A percentile compares a stretch with the other conserved stretches of the same genome.
phyloP scores from a whole-genome alignment of 2,113 vertebrate genomes.

The Triplophysa rosa region DNA sequence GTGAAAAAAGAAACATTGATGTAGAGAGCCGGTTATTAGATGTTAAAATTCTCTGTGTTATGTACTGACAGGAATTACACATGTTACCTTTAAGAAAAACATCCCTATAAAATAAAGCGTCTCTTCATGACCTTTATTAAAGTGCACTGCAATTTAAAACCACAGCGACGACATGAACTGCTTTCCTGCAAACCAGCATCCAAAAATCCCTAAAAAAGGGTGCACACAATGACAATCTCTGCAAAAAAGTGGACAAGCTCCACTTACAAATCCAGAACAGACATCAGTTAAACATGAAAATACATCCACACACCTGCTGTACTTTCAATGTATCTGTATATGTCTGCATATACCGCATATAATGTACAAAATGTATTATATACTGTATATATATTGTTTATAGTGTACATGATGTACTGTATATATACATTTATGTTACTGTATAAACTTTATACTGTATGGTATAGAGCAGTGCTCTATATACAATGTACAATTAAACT shows the following conservation, averaged over 20 bases:
- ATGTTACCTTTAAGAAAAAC: not conserved
- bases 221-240: not conserved
- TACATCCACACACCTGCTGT: not conserved
- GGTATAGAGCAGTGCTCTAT: no score
- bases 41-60: no score
- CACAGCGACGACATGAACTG: not conserved
- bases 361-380: no score
- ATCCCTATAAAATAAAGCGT: not conserved
- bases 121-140: not conserved
- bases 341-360: no score
- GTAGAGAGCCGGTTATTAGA: not conserved
- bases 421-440: no score
- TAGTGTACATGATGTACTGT: no score
- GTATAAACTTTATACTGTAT: no score
- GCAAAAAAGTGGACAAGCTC: not conserved
- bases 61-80: not conserved
- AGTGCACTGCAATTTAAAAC: not conserved
- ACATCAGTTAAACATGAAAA: slow-evolving; percentile 1
- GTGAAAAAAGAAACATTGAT: not conserved
- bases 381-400: no score
- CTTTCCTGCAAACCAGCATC: not conserved
- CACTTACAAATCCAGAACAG: not conserved
- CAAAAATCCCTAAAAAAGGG: not conserved
- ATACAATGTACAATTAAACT: no score
- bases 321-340: not conserved